phyloP scores from a whole-genome alignment of 2,888 invertebrate species.

The Drosophila imparisetae region DNA sequence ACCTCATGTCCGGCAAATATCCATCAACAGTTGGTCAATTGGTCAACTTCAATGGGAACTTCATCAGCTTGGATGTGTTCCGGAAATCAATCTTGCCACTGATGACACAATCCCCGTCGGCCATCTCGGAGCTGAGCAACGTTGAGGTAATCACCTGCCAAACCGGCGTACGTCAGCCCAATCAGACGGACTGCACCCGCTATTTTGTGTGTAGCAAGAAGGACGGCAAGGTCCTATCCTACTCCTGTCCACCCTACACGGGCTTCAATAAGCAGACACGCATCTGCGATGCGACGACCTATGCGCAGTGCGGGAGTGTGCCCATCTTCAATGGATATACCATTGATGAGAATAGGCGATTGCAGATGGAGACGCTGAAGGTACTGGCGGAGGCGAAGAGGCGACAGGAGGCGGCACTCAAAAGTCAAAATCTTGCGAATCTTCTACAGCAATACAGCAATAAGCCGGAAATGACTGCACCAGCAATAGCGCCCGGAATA shows the following conservation, averaged over 20 bases:
- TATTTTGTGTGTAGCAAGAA: conserved; percentile 86
- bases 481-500: neutral
- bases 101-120: conserved; percentile 62
- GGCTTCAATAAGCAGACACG: conserved; percentile 85
- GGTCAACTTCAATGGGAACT: conserved; percentile 82
- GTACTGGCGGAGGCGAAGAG: conserved; percentile 82
- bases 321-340: conserved; percentile 68
- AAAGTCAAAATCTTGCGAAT: conserved; percentile 81
- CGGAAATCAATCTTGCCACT: conserved; percentile 81
- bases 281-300: conserved; percentile 85
- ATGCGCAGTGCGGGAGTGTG: conserved; percentile 81
- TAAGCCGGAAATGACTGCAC: conserved; percentile 8
- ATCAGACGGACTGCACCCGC: conserved; percentile 85
- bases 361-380: conserved; percentile 82
- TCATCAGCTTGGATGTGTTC: conserved; percentile 82
- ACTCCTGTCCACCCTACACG: conserved; percentile 85
- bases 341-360: conserved; percentile 77
- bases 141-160: conserved; percentile 84
- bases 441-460: conserved; percentile 72
- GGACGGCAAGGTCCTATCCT: conserved; percentile 84
- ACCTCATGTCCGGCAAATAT: conserved; percentile 45
- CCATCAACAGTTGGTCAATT: conserved; percentile 65
- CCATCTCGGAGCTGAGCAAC: conserved; percentile 66
- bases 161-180: conserved; percentile 84
- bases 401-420: conserved; percentile 75